Base-by-base conservation (phyloP, 2,113 vertebrate species). In the Dissostichus mawsoni region DNA sequence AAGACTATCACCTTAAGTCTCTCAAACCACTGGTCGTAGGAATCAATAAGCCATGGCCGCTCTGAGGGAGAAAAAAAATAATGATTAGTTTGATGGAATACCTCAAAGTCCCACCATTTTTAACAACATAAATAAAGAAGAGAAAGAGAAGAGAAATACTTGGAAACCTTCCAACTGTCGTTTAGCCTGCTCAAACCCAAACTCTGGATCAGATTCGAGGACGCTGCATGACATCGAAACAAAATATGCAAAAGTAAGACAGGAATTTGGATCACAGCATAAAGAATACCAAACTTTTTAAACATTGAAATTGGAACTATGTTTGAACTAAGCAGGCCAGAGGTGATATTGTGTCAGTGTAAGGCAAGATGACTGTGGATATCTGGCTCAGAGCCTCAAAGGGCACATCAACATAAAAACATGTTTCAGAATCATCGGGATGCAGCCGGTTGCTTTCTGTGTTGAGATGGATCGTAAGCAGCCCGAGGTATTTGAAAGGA, bases 171-270 rank as follows among this genome's bases (percentile, higher is more conserved):
- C 97, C 75, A 99, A 74, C 74, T 98, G 97, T 61, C 89, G 96
- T 90, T 98, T 98, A 0, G 98, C 98, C 90, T 99, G 95, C 87
- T 98, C 97, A 87, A 99, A 99, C 51, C 98, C 98, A 88, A 99
- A 99, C 53, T 96, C 96, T 0, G 98, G 96, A 90, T 99, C 96
- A 1, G 97, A 96, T 16, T 99, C 98, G 8, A 99, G 95, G 69
- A 99, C 97, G 0, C 98, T 99, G 91, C 2, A 50, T 0, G 58
- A 77, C 2, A 61, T 7, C 11, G 72, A 75, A 53, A 80, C 18
- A 9, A 69, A 68, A 80, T 0, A 33, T 11, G 33, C n/a, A 69
- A n/a, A 50, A 47, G 57, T 56, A 29, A 20, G 33, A n/a, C 11
- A 11, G 1, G 0, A 20, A 11, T 25, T 12, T 20, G 56, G n/a